These are phyloP conservation scores for Tangara arthus DNA, from an alignment of 2,797 vertebrate species.

Conservation along the genomic window DNA sequence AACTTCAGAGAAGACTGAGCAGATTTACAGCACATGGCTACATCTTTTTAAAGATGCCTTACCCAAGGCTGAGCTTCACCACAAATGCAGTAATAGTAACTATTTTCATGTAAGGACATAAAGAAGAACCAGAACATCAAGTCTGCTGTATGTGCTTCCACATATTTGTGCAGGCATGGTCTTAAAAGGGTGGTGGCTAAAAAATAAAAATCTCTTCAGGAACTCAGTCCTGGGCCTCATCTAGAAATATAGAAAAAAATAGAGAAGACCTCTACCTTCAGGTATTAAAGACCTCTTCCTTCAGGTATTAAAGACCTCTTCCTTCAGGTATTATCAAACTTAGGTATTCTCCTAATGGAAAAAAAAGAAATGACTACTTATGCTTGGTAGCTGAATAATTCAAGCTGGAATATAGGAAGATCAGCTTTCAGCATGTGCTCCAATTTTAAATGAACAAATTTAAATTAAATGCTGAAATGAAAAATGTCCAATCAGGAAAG, in stretches of 20 bases:
- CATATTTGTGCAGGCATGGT: background rate
- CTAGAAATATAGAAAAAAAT: background rate
- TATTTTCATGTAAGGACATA: background rate
- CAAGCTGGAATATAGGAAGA: background rate
- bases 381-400: background rate
- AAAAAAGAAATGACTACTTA: background rate
- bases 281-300: background rate
- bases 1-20: background rate
- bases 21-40: background rate
- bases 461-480: background rate
- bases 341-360: background rate
- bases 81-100: background rate
- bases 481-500: background rate
- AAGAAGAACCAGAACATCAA: background rate
- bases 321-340: background rate
- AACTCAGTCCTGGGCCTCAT: background rate
- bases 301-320: no score
- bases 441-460: background rate
- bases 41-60: background rate
- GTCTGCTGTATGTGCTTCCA: background rate
- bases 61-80: background rate
- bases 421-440: background rate
- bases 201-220: background rate
- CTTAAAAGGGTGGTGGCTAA: background rate
- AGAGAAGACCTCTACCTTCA: background rate